phyloP scores from a whole-genome alignment of 2,797 vertebrate genomes.

The Cirrhinus molitorella region DNA sequence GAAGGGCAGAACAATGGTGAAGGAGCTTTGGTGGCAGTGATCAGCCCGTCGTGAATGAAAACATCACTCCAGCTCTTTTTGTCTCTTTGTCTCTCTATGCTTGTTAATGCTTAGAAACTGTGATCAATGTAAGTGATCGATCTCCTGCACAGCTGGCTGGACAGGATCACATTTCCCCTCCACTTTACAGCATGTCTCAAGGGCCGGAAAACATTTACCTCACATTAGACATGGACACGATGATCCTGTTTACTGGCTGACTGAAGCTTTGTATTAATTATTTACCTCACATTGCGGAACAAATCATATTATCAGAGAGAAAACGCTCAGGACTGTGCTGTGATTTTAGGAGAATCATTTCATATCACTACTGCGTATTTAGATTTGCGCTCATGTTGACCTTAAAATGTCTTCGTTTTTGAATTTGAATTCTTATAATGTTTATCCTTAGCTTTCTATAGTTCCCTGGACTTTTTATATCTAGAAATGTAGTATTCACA shows the following conservation, averaged over 20 bases:
- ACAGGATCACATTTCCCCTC: constrained; percentile 62
- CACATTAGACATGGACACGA: constrained; percentile 57
- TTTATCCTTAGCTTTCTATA: background rate
- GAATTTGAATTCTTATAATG: background rate
- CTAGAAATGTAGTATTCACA: constrained; percentile 33
- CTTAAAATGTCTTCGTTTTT: constrained; percentile 1
- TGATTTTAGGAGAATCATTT: background rate
- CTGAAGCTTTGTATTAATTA: constrained; percentile 58
- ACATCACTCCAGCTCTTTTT: constrained; percentile 40
- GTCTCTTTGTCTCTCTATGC: constrained; percentile 24
- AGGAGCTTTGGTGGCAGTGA: constrained; percentile 23
- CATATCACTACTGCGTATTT: background rate
- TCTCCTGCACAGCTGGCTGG: constrained; percentile 54
- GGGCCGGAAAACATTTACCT: constrained; percentile 56
- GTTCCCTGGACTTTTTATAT: constrained; percentile 28
- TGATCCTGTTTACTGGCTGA: constrained; percentile 61
- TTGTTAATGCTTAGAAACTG: constrained; percentile 63
- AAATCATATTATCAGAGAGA: constrained; percentile 48
- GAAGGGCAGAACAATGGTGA: constrained; percentile 41
- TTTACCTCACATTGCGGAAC: constrained; percentile 55
- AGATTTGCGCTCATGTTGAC: background rate
- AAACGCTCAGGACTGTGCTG: background rate
- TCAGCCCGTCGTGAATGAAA: constrained; percentile 40
- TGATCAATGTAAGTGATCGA: constrained; percentile 66
- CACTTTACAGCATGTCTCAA: constrained; percentile 55